Percentiles rank a stretch among this genome's conserved stretches.
phyloP scores from a whole-genome alignment of 2,888 invertebrate genomes.

The Metacarcinus magister region DNA sequence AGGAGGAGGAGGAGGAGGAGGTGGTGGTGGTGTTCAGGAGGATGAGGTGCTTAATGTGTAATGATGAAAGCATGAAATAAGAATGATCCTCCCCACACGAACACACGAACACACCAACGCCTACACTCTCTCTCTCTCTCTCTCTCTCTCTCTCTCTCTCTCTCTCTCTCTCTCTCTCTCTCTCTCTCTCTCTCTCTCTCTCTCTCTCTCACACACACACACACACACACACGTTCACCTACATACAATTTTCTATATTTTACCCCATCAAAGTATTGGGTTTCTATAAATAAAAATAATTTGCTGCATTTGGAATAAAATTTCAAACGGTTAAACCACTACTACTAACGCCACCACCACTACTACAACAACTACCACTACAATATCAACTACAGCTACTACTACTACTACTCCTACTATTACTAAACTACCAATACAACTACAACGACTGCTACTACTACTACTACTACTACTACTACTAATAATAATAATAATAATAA shows the following conservation, averaged over 20 bases:
- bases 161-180: too few species aligned
- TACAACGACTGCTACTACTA: neutral
- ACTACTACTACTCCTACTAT: neutral
- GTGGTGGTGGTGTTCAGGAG: neutral
- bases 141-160: neutral
- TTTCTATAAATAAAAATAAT: neutral
- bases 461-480: neutral
- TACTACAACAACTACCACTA: neutral
- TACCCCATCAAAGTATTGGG: neutral
- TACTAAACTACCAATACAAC: constrained; percentile 5
- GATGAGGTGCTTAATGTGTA: neutral
- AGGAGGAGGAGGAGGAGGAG: constrained; percentile 1
- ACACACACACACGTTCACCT: neutral
- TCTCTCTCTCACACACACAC: neutral
- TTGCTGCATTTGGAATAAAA: neutral
- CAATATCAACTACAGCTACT: neutral
- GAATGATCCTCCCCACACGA: neutral
- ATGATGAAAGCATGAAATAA: constrained; percentile 7
- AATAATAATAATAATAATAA: too few species aligned
- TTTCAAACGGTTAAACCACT: neutral
- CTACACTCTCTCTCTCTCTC: neutral
- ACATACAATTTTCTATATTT: neutral
- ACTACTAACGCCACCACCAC: neutral
- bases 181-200: neutral
- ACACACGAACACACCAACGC: neutral